Conservation (phyloP, 2,113 vertebrate species). For the Pelecanus crispus region DNA sequence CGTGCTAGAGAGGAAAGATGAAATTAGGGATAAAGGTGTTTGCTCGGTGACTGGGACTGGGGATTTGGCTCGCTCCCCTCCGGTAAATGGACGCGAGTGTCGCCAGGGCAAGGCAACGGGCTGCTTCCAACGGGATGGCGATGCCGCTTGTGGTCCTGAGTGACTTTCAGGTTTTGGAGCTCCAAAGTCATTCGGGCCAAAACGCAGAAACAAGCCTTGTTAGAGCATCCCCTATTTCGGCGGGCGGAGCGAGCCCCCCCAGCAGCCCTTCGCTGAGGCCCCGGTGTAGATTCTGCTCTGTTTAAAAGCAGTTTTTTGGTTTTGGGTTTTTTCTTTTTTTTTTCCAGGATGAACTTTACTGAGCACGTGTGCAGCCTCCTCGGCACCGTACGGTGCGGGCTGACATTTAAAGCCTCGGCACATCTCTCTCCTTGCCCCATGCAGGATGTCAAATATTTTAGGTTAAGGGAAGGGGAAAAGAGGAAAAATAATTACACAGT, state of each 20-base stretch:
- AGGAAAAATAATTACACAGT: not conserved
- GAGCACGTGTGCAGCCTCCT: not conserved
- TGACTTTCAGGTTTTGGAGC: not conserved
- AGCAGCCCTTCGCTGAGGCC: not conserved
- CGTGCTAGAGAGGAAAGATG: not conserved
- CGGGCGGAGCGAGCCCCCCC: not conserved
- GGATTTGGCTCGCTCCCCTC: not conserved
- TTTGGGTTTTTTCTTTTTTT: too few species aligned
- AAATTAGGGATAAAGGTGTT: not conserved
- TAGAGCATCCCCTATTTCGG: not conserved
- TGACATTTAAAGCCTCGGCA: conserved; percentile 13
- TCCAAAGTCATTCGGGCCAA: not conserved
- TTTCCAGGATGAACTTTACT: not conserved
- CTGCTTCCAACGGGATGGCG: not conserved
- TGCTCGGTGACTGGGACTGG: rapidly evolving
- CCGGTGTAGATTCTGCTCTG: not conserved
- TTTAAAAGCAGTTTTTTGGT: not conserved
- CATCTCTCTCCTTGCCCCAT: not conserved
- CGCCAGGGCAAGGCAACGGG: rapidly evolving
- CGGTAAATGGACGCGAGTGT: not conserved
- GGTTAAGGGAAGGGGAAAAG: not conserved
- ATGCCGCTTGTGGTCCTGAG: not conserved
- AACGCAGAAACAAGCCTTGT: rapidly evolving
- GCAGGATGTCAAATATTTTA: conserved; percentile 2
- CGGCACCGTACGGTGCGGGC: not conserved